Conservation (phyloP, 1,140 invertebrate genomes). For the Triops cancriformis region DNA sequence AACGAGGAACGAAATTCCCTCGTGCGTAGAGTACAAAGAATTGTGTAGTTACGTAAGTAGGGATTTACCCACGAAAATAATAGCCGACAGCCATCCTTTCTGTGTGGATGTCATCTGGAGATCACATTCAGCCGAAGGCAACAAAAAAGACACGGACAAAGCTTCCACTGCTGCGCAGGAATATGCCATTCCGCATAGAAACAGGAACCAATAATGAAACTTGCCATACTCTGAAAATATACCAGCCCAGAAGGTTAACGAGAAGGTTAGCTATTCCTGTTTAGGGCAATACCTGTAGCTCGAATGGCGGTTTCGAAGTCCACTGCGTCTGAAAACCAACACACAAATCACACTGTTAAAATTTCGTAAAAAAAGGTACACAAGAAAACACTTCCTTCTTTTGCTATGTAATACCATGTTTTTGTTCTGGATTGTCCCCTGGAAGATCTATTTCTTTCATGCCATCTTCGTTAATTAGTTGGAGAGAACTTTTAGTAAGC, state of each 20-base stretch:
- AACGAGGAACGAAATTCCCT: no score
- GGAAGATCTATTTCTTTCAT: not conserved
- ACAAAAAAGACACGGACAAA: constrained; percentile 86
- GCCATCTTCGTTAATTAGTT: not conserved
- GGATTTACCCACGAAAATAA: constrained; percentile 35
- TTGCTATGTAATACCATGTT: not conserved
- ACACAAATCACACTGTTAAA: not conserved
- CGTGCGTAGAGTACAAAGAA: not conserved
- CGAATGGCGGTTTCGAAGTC: constrained; percentile 28
- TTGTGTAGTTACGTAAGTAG: not conserved
- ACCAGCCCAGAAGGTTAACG: not conserved
- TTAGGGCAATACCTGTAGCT: constrained; percentile 28
- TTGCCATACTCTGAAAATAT: constrained; percentile 68
- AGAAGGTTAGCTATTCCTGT: not conserved
- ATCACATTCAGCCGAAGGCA: constrained; percentile 87
- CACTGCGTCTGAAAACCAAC: constrained; percentile 18
- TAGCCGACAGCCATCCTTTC: constrained; percentile 73
- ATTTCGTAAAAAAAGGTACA: not conserved
- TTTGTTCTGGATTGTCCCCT: not conserved
- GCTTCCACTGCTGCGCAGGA: constrained; percentile 93
- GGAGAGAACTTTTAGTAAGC: not conserved
- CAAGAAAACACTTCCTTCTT: not conserved
- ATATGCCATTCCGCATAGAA: constrained; percentile 83
- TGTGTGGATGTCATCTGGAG: constrained; percentile 72
- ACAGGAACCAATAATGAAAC: constrained; percentile 80